phyloP scores from a whole-genome alignment of 2,113 vertebrate genomes.

The Phyllopteryx taeniolatus region DNA sequence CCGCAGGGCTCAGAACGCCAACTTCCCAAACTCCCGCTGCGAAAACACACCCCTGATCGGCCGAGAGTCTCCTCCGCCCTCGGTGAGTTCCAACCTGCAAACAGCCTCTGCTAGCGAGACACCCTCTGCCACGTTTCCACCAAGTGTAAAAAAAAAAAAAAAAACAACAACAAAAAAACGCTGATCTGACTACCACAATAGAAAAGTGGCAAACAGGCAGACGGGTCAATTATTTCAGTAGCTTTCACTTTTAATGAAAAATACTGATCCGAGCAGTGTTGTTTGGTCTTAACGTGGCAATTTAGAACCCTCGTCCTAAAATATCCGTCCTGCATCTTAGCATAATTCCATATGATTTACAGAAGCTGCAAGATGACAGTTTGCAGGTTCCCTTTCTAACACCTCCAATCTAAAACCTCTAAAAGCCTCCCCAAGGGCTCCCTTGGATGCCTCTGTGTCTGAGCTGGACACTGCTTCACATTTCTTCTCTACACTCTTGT shows the following conservation, averaged over 20 bases:
- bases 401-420: not conserved
- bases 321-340: not conserved
- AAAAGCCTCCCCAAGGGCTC: not conserved
- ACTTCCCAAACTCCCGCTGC: constrained; percentile 97
- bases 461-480: constrained; percentile 58
- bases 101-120: not conserved
- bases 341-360: not conserved
- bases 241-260: not conserved
- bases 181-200: not conserved
- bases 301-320: not conserved
- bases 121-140: not conserved
- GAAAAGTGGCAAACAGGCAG: not conserved
- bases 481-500: constrained; percentile 71
- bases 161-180: too few relatives aligned
- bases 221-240: not conserved
- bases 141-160: not conserved
- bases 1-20: constrained; percentile 94
- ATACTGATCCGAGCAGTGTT: not conserved
- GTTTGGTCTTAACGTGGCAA: not conserved
- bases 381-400: not conserved
- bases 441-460: constrained; percentile 58
- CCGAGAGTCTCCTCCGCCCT: constrained; percentile 95
- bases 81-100: constrained; percentile 80
- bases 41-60: constrained; percentile 98
- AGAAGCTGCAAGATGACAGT: not conserved